Conservation (phyloP, 1,140 invertebrate species). For the Drosophila obscura region DNA sequence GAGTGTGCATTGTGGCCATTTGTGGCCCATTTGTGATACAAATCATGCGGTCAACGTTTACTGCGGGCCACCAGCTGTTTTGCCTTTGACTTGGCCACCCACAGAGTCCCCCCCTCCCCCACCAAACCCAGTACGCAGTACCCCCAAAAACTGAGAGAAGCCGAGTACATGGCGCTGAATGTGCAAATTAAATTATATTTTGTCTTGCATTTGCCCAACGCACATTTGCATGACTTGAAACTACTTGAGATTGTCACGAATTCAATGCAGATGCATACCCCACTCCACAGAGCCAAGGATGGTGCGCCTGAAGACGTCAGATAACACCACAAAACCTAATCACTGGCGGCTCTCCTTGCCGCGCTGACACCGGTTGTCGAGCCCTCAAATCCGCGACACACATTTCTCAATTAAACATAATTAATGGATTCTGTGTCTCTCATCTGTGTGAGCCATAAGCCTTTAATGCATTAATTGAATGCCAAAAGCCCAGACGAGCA, state of each 20-base stretch:
- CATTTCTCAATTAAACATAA: constrained; percentile 9
- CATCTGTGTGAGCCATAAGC: constrained; percentile 7
- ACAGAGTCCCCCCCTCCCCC: constrained; percentile 25
- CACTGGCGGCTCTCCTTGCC: too few relatives aligned
- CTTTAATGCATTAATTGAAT: constrained; percentile 59
- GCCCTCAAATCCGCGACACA: constrained; percentile 1
- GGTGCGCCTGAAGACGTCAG: too few relatives aligned
- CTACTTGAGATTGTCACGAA: too few relatives aligned
- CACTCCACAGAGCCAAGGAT: too few relatives aligned
- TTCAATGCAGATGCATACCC: too few relatives aligned
- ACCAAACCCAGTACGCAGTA: not conserved
- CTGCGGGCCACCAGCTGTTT: constrained; percentile 71
- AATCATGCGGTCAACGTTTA: constrained; percentile 77
- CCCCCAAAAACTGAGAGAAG: not conserved
- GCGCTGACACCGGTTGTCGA: too few relatives aligned
- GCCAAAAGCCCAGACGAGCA: constrained; percentile 4
- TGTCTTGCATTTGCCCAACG: constrained; percentile 42
- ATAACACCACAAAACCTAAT: too few relatives aligned
- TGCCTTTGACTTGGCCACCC: constrained; percentile 53
- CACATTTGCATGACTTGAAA: constrained; percentile 57
- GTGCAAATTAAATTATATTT: constrained; percentile 74
- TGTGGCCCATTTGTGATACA: constrained; percentile 79
- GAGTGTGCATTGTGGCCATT: constrained; percentile 57
- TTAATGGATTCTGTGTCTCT: not conserved
- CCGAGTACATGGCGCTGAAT: constrained; percentile 58